Conservation (phyloP, 2,113 vertebrate species). For the Bubo scandiacus region DNA sequence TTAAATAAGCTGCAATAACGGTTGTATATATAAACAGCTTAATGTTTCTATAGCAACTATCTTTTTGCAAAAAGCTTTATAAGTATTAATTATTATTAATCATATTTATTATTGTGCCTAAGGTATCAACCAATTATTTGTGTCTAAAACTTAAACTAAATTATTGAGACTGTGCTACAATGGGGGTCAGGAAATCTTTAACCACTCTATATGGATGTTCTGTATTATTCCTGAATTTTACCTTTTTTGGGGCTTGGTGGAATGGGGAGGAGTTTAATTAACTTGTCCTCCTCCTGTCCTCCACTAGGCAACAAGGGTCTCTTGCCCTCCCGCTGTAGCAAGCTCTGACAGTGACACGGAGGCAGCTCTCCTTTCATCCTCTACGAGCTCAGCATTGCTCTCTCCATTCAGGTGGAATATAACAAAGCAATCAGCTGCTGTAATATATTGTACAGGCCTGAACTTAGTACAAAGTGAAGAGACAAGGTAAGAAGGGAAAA, state of each 20-base stretch:
- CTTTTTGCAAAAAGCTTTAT: background rate
- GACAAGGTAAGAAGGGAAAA: background rate
- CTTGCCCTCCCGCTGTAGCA: background rate
- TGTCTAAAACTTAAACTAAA: background rate
- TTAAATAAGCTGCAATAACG: background rate
- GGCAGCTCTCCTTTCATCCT: background rate
- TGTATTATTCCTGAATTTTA: background rate
- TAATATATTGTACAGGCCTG: background rate
- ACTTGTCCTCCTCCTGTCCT: background rate
- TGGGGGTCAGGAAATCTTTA: background rate
- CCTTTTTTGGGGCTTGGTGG: background rate
- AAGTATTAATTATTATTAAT: background rate
- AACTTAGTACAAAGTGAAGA: background rate
- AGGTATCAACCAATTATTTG: background rate
- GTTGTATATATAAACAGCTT: background rate
- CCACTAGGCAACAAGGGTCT: background rate
- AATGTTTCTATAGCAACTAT: constrained; percentile 12
- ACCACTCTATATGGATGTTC: background rate
- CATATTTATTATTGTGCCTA: background rate
- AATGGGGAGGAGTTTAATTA: background rate
- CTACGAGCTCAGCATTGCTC: background rate
- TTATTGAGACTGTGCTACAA: background rate
- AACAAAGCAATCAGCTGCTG: background rate
- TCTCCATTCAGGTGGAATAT: background rate
- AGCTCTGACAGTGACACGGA: background rate